Evolutionary conservation across 1,140 invertebrate genomes (phyloP), one percentile per base, ranked within the genome.

Genomic region (Scaptomyza montana): DNA sequence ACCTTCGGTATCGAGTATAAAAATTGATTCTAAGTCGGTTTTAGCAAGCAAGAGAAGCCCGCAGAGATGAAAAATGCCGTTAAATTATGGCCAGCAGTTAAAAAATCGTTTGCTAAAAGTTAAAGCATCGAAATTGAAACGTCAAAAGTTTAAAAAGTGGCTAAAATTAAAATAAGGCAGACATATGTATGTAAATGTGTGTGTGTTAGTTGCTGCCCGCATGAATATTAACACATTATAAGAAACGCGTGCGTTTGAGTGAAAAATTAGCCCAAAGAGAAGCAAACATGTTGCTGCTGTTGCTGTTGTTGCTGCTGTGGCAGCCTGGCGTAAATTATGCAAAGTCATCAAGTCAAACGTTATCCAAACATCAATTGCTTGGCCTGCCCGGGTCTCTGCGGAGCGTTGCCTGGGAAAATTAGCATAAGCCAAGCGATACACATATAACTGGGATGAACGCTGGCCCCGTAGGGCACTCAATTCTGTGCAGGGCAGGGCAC

Each of bases 201-300:
- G 61, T 57, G 63, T 12, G 21, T 62, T 7, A 61, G 61, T 54
- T 78, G 65, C 65, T 63, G 47, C 41, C 65, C 57, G 50, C 74
- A 76, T 73, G 74, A 87, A 86, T 81, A 86, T 86, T 86, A 86
- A 86, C 81, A 87, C 81, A 86, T 86, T 87, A 86, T 74, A 78
- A 75, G 76, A 65, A 72, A 82, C 70, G 71, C 78, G 82, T 78
- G 81, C 63, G 71, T 62, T 87, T 86, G 82, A 82, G 82, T 86
- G 82, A 86, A 86, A 87, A 86, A 86, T 86, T 73, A 86, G 81
- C 70, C 67, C 67, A 76, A 75, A 78, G 78, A 64, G 59, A 36
- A 73, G 51, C 72, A 76, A 47, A 80, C 75, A 68, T 75, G 77
- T 72, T 63, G 39, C n/a, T 62, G 39, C 8, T 56, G 53, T 9